These are phyloP conservation scores for Zoanthus sansibaricus DNA, from an alignment of 92 coral and sea anemone genomes.

Conservation along the genomic window DNA sequence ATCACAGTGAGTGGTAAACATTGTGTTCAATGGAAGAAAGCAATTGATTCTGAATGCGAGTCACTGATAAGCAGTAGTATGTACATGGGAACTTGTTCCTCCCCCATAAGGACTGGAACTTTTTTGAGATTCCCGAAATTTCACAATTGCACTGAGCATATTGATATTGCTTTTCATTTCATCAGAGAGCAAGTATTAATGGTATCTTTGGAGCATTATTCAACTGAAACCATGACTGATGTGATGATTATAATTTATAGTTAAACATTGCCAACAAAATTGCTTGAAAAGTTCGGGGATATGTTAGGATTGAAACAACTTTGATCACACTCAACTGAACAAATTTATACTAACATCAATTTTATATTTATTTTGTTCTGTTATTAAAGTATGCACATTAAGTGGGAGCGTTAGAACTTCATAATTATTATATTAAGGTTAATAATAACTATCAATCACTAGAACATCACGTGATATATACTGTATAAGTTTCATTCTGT, in stretches of 20 bases:
- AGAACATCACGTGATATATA: too few relatives aligned
- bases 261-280: too few relatives aligned
- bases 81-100: conserved; percentile 52
- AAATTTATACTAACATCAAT: too few relatives aligned
- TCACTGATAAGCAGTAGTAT: background rate
- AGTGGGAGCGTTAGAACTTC: too few relatives aligned
- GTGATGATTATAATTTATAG: conserved; percentile 2
- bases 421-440: too few relatives aligned
- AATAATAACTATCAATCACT: too few relatives aligned
- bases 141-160: conserved; percentile 19
- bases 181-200: conserved; percentile 30
- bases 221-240: conserved; percentile 38
- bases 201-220: conserved; percentile 22
- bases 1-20: background rate
- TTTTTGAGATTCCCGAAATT: conserved; percentile 7
- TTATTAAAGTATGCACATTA: too few relatives aligned
- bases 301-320: too few relatives aligned
- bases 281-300: too few relatives aligned
- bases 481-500: too few relatives aligned
- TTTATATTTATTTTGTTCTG: too few relatives aligned
- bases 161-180: conserved; percentile 38
- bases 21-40: conserved; percentile 36
- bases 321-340: too few relatives aligned
- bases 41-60: conserved; percentile 15
- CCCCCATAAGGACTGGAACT: conserved; percentile 32